Base-by-base conservation (phyloP, 2,888 invertebrate genomes). In the Thymelicus sylvestris region DNA sequence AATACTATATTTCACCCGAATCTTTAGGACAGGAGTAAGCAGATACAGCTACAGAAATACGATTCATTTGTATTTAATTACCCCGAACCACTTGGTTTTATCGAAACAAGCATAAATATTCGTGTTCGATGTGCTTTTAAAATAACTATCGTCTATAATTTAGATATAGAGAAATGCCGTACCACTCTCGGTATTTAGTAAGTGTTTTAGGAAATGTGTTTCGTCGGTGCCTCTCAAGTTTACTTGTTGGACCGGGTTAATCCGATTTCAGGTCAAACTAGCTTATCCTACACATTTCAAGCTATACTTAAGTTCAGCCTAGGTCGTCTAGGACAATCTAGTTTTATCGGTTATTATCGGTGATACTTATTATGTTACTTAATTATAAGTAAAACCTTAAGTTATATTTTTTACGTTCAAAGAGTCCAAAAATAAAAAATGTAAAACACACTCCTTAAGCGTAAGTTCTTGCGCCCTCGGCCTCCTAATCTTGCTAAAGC, bases 401-500 rank as follows among this genome's bases (percentile, higher is more conserved):
- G 31, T 31, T 31, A 31, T 5, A 31, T 31, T 31, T 31, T 5
- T 1, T 31, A 31, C 31, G 0, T 31, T 31, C 4, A 44, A 44
- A 12, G 0, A 44, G 12, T 12, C 8, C 12, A 4, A 12, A 44
- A 44, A 44, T 10, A 12, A 12, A 19, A 19, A 44, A 31, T 5
- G 6, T 15, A 13, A n/a, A 39, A 60, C 0, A 13, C 13, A 41
- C 15, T 39, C 15, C 39, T 39, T 52, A 52, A 19, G 12, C 52
- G 68, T 55, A 19, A 39, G 63, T 64, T 2, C 13, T 13, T 48
- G 15, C 31, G 8, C 31, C 48, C 15, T 31, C 50, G 10, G 31
- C 38, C 52, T 71, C 76, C 77, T 80, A 80, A 85, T 85, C 82
- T 83, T 77, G 80, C 79, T 79, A 78, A 80, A 81, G 81, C 77